Evolutionary conservation across 1,140 invertebrate species (phyloP), one percentile per base, ranked within the genome.

Genomic region (Rhizoglyphus robini): DNA sequence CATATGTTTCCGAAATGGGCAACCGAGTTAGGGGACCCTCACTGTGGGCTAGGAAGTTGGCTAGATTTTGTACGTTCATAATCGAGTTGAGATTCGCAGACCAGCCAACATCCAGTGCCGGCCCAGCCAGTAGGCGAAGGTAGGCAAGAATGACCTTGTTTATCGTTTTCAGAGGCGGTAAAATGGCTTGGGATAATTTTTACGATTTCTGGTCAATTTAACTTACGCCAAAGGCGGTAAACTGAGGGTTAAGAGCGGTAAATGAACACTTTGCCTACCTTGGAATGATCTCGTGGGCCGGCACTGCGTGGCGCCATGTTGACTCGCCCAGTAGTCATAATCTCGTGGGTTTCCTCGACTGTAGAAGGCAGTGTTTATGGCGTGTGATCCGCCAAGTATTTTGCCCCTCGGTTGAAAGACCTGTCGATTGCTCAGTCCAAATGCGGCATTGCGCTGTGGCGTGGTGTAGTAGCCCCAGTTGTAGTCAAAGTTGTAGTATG

Each of bases 361-460:
- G 69, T 92, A 93, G 29, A 90, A 78, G 88, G 94, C 91, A 1
- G 86, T 88, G 72, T 94, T 94, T 18, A 93, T 75, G 3, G 84
- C 83, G 69, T 86, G 88, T 1, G 83, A 85, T 5, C 83, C 84
- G 38, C 83, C 84, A 76, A 75, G 25, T 4, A 66, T 25, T 46
- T 25, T 3, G 27, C 65, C 65, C 15, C 63, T 8, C 13, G 65
- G 65, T 38, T 62, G 4, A 4, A 5, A n/a, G 2, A 66, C 63
- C 41, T 60, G 51, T 29, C 29, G n/a, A 29, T 25, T 84, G 8
- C 81, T 81, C 65, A 88, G 83, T 0, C 82, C 84, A 13, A 88
- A 79, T 71, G 89, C 91, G 0, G 89, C 87, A 27, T 83, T 82
- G 5, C 0, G 82, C 84, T 84, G 79, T 0, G 80, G 77, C 48